Conservation (phyloP, 2,888 invertebrate genomes). For the Hoplodrina blanda region DNA sequence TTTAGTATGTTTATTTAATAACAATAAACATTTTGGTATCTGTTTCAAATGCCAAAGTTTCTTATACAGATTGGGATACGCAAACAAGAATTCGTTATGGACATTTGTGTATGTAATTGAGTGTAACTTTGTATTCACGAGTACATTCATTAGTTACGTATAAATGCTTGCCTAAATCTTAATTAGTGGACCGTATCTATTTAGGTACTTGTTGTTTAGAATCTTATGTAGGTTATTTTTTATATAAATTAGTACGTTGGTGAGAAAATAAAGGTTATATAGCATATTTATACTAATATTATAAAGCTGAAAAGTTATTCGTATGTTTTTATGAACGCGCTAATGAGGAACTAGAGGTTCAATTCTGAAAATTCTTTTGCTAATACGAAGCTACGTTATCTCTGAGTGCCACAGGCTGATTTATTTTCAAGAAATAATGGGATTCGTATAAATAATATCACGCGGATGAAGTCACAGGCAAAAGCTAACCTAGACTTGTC, state of each 20-base stretch:
- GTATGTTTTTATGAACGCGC: too few relatives aligned
- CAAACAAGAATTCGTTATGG: conserved; percentile 54
- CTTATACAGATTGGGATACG: conserved; percentile 38
- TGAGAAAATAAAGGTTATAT: conserved; percentile 11
- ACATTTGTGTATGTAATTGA: conserved; percentile 46
- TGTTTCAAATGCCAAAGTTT: conserved; percentile 57
- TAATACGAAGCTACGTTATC: too few relatives aligned
- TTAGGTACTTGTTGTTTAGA: not conserved
- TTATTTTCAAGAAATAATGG: too few relatives aligned
- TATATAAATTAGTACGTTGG: conserved; percentile 10
- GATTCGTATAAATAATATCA: too few relatives aligned
- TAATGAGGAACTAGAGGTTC: too few relatives aligned
- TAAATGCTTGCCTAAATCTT: conserved; percentile 42
- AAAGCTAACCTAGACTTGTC: conserved; percentile 23
- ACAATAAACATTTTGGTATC: conserved; percentile 51
- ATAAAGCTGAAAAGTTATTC: too few relatives aligned
- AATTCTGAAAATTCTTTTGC: not conserved
- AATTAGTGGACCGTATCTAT: conserved; percentile 23
- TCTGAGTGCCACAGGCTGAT: too few relatives aligned
- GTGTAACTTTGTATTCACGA: conserved; percentile 37
- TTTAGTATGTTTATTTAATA: conserved; percentile 56
- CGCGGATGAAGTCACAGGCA: too few relatives aligned
- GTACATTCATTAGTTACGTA: conserved; percentile 41
- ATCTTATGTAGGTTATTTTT: conserved; percentile 1
- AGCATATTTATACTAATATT: too few relatives aligned